These are phyloP conservation scores for Calyptomena viridis DNA, from an alignment of 2,113 vertebrate genomes.

Conservation along the genomic window DNA sequence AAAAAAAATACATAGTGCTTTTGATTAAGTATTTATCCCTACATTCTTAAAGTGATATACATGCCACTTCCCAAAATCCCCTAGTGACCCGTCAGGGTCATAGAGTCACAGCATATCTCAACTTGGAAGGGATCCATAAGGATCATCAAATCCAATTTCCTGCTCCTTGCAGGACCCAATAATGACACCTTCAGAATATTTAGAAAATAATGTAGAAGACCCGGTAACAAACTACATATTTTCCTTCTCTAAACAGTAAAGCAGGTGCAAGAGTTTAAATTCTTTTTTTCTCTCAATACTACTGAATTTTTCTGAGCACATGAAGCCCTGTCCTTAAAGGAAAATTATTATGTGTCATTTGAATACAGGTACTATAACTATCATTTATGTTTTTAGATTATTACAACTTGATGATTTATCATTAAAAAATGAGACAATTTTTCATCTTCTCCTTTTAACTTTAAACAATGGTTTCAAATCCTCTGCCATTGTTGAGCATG, in stretches of 20 bases:
- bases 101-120: neutral
- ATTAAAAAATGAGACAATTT: neutral
- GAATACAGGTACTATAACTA: neutral
- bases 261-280: neutral
- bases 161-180: neutral
- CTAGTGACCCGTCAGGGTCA: neutral
- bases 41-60: neutral
- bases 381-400: neutral
- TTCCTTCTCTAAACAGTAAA: neutral
- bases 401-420: neutral
- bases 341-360: neutral
- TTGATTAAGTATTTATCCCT: neutral
- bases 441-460: neutral
- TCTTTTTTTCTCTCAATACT: neutral
- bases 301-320: neutral
- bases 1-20: neutral
- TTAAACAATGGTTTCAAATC: neutral
- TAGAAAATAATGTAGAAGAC: neutral
- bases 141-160: neutral
- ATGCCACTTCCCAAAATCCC: neutral
- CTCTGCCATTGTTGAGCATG: neutral
- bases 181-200: neutral
- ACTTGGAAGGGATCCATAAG: neutral
- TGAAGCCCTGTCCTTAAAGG: neutral
- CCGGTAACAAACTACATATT: neutral